Conservation (phyloP, 2,888 invertebrate genomes). For the Penaeus monodon region DNA sequence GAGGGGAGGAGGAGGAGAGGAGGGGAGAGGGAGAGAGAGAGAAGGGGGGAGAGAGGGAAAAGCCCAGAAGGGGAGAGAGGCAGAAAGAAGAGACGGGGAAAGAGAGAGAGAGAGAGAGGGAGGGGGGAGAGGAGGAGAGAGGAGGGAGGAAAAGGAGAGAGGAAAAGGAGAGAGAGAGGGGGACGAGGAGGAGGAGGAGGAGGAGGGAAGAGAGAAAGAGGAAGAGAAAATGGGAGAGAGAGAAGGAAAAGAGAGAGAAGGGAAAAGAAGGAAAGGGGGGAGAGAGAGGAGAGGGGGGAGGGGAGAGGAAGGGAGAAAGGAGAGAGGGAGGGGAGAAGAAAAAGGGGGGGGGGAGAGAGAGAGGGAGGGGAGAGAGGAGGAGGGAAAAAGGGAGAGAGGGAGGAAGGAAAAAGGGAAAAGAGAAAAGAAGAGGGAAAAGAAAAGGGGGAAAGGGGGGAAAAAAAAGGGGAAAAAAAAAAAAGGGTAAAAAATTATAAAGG, state of each 20-base stretch:
- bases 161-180: background rate
- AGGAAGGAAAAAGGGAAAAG: background rate
- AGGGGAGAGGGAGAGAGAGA: no score
- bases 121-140: background rate
- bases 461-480: background rate
- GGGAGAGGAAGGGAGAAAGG: no score
- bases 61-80: background rate
- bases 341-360: background rate
- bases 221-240: background rate
- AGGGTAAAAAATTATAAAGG: no score
- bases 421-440: no score
- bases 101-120: background rate
- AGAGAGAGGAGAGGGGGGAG: background rate
- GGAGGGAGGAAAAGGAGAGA: background rate
- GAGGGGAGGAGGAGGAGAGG: background rate
- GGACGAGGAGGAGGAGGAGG: background rate
- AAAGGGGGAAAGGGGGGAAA: no score
- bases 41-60: no score
- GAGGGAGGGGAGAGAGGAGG: constrained; percentile 2
- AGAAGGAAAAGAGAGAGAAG: background rate
- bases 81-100: no score
- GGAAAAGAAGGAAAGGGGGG: background rate
- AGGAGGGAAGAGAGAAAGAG: background rate
- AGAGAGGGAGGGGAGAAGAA: background rate
- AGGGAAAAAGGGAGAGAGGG: no score